These are phyloP conservation scores for Drosophila neonasuta DNA, from an alignment of 2,888 invertebrate species.

Conservation along the genomic window DNA sequence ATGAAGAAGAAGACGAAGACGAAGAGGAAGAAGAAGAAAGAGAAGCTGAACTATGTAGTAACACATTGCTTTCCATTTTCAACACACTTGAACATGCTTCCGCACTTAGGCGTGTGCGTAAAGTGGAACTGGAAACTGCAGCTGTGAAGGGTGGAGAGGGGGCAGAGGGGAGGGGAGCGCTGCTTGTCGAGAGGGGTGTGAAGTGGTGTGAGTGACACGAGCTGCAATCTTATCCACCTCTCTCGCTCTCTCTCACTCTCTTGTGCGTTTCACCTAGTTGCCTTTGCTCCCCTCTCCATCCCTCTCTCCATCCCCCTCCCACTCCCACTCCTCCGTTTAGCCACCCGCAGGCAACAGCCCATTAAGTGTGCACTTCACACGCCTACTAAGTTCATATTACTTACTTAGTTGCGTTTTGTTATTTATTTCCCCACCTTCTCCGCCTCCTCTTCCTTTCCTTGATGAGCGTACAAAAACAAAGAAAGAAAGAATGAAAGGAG, in stretches of 20 bases:
- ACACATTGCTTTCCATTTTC: conserved; percentile 69
- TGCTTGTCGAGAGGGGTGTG: conserved; percentile 31
- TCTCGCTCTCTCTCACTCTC: neutral
- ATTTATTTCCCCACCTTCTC: neutral
- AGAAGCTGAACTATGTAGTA: conserved; percentile 35
- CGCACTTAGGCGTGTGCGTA: conserved; percentile 74
- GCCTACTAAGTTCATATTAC: conserved; percentile 72
- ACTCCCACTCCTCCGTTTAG: too few species aligned
- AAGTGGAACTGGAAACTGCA: conserved; percentile 49
- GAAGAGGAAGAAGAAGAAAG: neutral
- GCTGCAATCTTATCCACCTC: conserved; percentile 23
- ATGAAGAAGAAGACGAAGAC: neutral
- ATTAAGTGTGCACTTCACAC: conserved; percentile 70
- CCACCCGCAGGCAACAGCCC: conserved; percentile 53
- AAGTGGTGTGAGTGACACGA: conserved; percentile 64
- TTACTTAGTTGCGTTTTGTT: conserved; percentile 67
- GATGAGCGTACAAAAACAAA: conserved; percentile 4
- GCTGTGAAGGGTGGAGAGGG: neutral
- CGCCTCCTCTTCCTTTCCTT: neutral
- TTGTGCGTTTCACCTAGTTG: neutral
- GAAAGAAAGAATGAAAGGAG: conserved; percentile 4
- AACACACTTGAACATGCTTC: conserved; percentile 79
- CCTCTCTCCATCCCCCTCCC: too few species aligned
- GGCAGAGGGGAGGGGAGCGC: neutral
- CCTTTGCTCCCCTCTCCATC: neutral